phyloP scores from a whole-genome alignment of 2,888 invertebrate species.

The Hirudinaria manillensis region DNA sequence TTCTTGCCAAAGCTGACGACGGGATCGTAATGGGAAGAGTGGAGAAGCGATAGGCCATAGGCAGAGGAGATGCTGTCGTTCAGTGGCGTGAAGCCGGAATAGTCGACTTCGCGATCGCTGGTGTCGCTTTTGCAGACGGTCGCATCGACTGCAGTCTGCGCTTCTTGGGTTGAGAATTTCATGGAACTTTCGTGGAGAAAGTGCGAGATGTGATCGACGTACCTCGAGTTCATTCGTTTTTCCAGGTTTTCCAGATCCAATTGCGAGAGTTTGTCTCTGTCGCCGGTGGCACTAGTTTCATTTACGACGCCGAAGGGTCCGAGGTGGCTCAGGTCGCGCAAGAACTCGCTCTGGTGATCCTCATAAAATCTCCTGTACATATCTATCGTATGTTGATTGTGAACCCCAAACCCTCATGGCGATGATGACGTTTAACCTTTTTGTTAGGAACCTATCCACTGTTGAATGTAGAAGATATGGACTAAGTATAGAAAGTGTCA shows the following conservation, averaged over 20 bases:
- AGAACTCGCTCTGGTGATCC: background rate
- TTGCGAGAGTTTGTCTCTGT: background rate
- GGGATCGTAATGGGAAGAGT: background rate
- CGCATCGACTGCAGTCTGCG: no score
- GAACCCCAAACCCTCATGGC: no score
- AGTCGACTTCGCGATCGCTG: background rate
- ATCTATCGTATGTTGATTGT: background rate
- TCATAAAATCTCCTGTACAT: slow-evolving; percentile 7
- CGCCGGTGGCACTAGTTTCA: slow-evolving; percentile 1
- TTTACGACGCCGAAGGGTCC: background rate
- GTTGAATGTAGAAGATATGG: no score
- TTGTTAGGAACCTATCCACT: background rate
- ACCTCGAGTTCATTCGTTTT: no score
- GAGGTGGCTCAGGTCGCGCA: background rate
- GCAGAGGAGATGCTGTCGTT: slow-evolving; percentile 17
- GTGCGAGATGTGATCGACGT: no score
- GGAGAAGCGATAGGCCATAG: background rate
- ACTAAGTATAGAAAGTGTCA: no score
- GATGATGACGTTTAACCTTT: background rate
- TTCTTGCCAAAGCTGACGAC: no score
- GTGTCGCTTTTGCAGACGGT: background rate
- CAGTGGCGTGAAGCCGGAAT: background rate
- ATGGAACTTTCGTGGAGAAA: no score
- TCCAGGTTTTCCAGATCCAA: no score
- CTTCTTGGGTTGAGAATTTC: no score